These are phyloP conservation scores for Prionace glauca DNA, from an alignment of 2,797 vertebrate species.

Conservation along the genomic window DNA sequence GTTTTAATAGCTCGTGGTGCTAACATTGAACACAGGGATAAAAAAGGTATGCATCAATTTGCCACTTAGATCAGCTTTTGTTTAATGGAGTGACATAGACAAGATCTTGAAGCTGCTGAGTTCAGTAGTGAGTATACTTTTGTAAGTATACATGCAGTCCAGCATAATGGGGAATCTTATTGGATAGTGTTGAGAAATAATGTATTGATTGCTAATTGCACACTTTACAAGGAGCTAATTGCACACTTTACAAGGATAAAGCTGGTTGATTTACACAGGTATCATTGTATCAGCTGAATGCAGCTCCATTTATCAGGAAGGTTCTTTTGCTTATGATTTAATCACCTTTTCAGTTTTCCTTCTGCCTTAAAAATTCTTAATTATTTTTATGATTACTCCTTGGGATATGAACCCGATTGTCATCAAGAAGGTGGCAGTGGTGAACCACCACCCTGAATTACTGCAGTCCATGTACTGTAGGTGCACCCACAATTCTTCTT, in stretches of 20 bases:
- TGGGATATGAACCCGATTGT: not conserved
- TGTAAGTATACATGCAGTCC: not conserved
- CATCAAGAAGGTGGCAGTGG: too few species aligned
- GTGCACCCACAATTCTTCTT: not conserved
- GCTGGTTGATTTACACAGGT: not conserved
- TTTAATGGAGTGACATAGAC: not conserved
- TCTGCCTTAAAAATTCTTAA: not conserved
- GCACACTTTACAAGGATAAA: not conserved
- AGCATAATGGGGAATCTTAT: not conserved
- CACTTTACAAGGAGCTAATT: not conserved
- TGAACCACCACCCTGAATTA: not conserved
- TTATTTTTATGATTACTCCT: not conserved
- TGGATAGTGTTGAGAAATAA: not conserved
- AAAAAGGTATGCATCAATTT: conserved; percentile 74
- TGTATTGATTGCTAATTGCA: not conserved
- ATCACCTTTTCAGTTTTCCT: not conserved
- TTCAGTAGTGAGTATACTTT: not conserved
- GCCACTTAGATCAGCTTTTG: not conserved
- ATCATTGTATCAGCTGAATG: not conserved
- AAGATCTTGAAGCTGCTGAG: not conserved
- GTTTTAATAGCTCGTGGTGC: conserved; percentile 92
- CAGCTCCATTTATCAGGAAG: not conserved
- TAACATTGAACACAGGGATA: conserved; percentile 96
- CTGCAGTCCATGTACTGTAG: not conserved
- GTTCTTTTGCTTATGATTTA: not conserved